Percentiles rank a stretch among this genome's conserved stretches.
Evolutionary conservation across 2,113 vertebrate genomes (phyloP).

Genomic region (Campylomormyrus numenius): DNA sequence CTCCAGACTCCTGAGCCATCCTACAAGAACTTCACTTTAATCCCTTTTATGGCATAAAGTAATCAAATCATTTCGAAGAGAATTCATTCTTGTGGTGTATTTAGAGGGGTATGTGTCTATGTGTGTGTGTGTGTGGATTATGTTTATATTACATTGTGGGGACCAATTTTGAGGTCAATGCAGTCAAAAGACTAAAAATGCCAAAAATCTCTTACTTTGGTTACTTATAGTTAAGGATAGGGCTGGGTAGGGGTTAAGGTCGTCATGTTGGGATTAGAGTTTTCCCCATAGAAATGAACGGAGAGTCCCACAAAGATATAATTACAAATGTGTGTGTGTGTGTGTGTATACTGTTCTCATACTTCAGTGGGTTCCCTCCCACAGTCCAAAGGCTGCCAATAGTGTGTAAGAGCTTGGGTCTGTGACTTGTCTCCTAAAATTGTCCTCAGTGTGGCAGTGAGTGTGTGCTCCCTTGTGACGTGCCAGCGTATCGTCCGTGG

Average conservation of each 20-base stretch:
- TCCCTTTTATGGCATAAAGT: not conserved
- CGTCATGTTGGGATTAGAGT: no score
- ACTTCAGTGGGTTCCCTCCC: not conserved
- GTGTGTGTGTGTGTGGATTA: not conserved
- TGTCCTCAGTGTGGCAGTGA: not conserved
- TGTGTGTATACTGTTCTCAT: not conserved
- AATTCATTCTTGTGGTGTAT: not conserved
- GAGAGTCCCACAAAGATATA: no score
- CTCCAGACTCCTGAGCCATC: not conserved
- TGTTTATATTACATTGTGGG: no score
- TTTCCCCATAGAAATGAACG: no score
- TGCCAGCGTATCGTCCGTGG: fast-evolving
- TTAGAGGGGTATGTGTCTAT: not conserved
- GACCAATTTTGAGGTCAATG: no score
- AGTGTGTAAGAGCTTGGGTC: not conserved
- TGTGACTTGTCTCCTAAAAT: not conserved
- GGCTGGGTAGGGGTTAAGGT: no score
- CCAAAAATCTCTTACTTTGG: no score
- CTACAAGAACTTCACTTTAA: not conserved
- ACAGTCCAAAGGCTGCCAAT: not conserved
- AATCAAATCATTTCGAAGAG: not conserved
- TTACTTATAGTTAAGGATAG: no score
- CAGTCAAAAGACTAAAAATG: no score
- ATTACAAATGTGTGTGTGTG: not conserved
- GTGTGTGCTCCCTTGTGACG: not conserved